These are phyloP conservation scores for Parochlus steinenii DNA, from an alignment of 2,888 invertebrate genomes.

Conservation along the genomic window DNA sequence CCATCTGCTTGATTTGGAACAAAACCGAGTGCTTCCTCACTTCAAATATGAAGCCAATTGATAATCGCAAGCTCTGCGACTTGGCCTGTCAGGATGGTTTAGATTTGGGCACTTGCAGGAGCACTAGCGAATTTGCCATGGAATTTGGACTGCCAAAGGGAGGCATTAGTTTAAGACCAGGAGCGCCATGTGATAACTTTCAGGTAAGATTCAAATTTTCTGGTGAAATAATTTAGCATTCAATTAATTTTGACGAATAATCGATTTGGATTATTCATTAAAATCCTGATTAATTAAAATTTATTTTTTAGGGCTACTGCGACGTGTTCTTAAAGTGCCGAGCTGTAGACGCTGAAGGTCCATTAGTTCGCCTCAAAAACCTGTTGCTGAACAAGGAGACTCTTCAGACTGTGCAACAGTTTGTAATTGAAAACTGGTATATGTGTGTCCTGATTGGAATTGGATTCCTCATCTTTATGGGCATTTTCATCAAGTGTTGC, in stretches of 20 bases:
- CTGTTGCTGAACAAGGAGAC: conserved; percentile 83
- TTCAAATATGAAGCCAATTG: conserved; percentile 52
- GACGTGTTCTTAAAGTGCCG: conserved; percentile 98
- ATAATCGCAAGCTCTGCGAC: conserved; percentile 81
- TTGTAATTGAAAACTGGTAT: conserved; percentile 95
- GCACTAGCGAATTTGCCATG: conserved; percentile 73
- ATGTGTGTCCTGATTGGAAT: conserved; percentile 83
- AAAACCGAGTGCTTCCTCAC: conserved; percentile 91
- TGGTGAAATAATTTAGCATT: conserved; percentile 1
- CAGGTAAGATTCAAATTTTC: conserved; percentile 39
- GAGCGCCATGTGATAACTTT: conserved; percentile 98
- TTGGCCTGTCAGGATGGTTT: conserved; percentile 88
- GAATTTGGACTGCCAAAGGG: conserved; percentile 55
- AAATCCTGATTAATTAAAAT: not conserved
- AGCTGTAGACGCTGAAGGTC: conserved; percentile 97
- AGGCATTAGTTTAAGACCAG: conserved; percentile 78
- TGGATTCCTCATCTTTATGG: conserved; percentile 88
- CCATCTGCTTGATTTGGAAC: conserved; percentile 89
- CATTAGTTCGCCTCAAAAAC: conserved; percentile 90
- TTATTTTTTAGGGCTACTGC: conserved; percentile 70
- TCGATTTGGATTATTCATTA: conserved; percentile 4
- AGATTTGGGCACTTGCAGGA: conserved; percentile 53
- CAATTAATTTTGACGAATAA: not conserved
- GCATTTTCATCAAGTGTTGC: conserved; percentile 96
- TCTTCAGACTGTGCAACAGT: conserved; percentile 70